phyloP scores from a whole-genome alignment of 2,113 vertebrate species.

The Myrmophylax atrothorax region DNA sequence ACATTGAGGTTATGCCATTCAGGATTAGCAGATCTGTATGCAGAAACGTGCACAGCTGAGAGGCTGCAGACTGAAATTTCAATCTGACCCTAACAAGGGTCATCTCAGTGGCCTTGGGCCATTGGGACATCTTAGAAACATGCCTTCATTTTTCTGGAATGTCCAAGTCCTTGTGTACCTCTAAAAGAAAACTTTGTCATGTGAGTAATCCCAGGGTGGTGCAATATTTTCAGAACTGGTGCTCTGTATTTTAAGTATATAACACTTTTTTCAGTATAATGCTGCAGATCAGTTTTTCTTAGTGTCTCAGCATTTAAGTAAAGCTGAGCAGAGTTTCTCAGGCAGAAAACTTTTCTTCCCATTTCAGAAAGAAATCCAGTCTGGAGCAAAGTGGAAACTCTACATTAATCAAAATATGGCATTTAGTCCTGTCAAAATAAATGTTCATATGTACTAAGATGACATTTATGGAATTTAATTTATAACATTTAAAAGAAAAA shows the following conservation, averaged over 20 bases:
- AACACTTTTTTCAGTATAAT: not conserved
- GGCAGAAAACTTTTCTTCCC: not conserved
- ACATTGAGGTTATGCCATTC: not conserved
- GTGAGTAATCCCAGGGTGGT: not conserved
- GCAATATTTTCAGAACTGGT: not conserved
- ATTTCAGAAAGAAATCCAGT: not conserved
- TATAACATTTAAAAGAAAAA: not conserved
- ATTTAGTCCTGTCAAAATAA: constrained; percentile 10
- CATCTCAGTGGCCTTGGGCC: not conserved
- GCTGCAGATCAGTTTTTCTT: not conserved
- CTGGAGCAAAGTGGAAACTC: not conserved
- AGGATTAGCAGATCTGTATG: not conserved
- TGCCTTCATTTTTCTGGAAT: not conserved
- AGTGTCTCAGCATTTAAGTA: not conserved
- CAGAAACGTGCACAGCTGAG: not conserved
- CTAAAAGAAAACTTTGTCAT: not conserved
- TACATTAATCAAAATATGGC: constrained; percentile 24
- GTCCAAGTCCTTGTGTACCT: not conserved
- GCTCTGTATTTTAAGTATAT: not conserved
- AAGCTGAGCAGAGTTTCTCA: not conserved
- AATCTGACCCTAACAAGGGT: not conserved
- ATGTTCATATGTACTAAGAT: not conserved
- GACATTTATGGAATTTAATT: not conserved
- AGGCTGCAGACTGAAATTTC: not conserved
- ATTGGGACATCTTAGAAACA: not conserved